Percentiles rank a stretch among this genome's conserved stretches.
Evolutionary conservation across 92 coral and sea anemone species (phyloP).

Genomic region (Porites rus): DNA sequence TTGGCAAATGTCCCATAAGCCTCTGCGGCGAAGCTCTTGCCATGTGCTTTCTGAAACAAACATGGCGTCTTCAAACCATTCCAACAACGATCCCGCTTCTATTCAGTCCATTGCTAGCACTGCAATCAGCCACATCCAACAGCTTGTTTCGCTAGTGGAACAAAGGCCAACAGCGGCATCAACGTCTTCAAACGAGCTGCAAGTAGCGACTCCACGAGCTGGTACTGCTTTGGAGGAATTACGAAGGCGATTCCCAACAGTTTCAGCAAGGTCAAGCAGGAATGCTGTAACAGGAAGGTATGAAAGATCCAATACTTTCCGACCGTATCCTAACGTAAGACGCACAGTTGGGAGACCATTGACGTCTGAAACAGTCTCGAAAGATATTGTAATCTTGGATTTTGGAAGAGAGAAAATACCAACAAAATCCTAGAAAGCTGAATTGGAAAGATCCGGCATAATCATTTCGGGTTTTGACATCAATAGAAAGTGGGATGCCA

Average conservation of each 20-base stretch:
- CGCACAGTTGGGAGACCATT: slow-evolving; percentile 1
- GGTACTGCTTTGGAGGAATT: slow-evolving; percentile 8
- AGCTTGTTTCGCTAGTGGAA: slow-evolving; percentile 2
- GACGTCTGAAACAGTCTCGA: slow-evolving; percentile 6
- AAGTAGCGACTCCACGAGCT: slow-evolving; percentile 2
- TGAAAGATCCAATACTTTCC: slow-evolving; percentile 2
- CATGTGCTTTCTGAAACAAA: not conserved
- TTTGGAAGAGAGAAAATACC: too few species aligned
- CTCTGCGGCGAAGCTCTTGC: too few species aligned
- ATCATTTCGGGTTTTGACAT: too few species aligned
- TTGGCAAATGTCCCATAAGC: too few species aligned
- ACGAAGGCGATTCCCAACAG: slow-evolving; percentile 9
- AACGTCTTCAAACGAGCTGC: slow-evolving; percentile 8
- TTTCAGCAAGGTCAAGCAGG: slow-evolving; percentile 9
- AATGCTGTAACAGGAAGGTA: not conserved
- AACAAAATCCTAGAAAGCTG: too few species aligned
- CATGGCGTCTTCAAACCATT: not conserved
- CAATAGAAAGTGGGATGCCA: slow-evolving; percentile 63
- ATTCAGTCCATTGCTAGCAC: slow-evolving; percentile 2
- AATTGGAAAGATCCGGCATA: too few species aligned
- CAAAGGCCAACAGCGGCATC: slow-evolving; percentile 7
- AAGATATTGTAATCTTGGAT: slow-evolving; percentile 5
- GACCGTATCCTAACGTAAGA: slow-evolving; percentile 7
- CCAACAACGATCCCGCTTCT: slow-evolving; percentile 1
- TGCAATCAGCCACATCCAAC: slow-evolving; percentile 9